phyloP scores from a whole-genome alignment of 1,140 invertebrate species.

The Archivesica marissinica region DNA sequence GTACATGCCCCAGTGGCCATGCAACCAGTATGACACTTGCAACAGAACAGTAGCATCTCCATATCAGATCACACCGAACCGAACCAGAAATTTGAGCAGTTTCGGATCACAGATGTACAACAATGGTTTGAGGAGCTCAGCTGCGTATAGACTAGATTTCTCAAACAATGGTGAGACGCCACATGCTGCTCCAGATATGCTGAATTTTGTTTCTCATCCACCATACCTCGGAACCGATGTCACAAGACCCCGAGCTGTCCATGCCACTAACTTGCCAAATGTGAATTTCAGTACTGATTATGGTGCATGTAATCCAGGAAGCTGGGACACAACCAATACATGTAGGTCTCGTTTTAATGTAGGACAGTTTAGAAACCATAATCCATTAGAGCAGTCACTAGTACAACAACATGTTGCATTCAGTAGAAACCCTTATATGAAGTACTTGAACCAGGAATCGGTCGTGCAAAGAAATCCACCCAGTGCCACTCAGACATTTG shows the following conservation, averaged over 20 bases:
- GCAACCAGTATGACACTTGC: neutral
- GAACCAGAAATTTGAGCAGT: neutral
- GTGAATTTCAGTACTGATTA: neutral
- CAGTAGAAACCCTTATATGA: neutral
- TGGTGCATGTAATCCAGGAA: neutral
- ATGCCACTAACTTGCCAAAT: neutral
- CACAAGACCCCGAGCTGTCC: slow-evolving; percentile 2
- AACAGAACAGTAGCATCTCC: neutral
- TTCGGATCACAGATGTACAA: neutral
- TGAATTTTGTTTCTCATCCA: slow-evolving; percentile 45
- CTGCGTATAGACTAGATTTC: slow-evolving; percentile 34
- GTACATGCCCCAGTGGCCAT: neutral
- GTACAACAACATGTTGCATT: neutral
- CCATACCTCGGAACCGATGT: neutral
- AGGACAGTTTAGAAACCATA: neutral
- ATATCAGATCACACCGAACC: neutral
- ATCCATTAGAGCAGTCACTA: neutral
- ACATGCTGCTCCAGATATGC: neutral
- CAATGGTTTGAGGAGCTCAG: neutral
- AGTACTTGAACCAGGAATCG: neutral
- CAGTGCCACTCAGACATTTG: slow-evolving; percentile 11
- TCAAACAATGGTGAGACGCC: neutral
- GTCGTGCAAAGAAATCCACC: neutral
- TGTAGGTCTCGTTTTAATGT: neutral
- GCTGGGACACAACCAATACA: no score